These are phyloP conservation scores for Plebejus argus DNA, from an alignment of 2,888 invertebrate genomes.

Conservation along the genomic window DNA sequence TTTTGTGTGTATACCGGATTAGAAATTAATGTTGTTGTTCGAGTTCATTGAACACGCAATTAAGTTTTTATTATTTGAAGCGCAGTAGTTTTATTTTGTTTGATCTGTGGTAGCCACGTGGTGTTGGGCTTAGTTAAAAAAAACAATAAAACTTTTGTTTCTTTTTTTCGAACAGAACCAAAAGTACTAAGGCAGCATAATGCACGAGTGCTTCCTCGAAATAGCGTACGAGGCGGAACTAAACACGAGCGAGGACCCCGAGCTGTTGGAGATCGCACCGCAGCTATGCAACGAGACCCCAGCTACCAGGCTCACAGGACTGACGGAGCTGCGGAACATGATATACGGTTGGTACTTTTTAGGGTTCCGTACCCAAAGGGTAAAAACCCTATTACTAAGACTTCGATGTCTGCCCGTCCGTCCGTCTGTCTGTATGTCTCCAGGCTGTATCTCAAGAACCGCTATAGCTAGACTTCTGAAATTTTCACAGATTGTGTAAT, in stretches of 20 bases:
- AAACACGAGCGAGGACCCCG: conserved; percentile 61
- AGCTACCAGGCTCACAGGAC: conserved; percentile 57
- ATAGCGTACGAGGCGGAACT: conserved; percentile 71
- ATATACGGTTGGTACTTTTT: conserved; percentile 56
- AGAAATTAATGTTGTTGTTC: too few relatives aligned
- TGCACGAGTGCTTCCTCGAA: conserved; percentile 68
- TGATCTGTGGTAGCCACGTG: too few relatives aligned
- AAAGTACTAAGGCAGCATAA: conserved; percentile 50
- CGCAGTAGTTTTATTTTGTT: too few relatives aligned
- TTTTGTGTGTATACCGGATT: too few relatives aligned
- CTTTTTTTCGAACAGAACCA: conserved; percentile 20
- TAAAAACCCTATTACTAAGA: too few relatives aligned
- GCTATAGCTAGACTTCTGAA: too few relatives aligned
- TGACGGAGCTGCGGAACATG: conserved; percentile 63
- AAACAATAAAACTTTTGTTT: conserved; percentile 21
- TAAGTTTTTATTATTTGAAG: too few relatives aligned
- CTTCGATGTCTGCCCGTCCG: too few relatives aligned
- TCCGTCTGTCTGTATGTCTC: not conserved
- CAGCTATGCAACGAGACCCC: conserved; percentile 64
- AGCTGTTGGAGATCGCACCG: conserved; percentile 57
- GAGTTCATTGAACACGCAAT: too few relatives aligned
- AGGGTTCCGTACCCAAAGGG: too few relatives aligned
- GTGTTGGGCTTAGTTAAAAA: not conserved
- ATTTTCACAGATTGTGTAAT: too few relatives aligned
- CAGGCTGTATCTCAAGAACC: too few relatives aligned